Percentiles rank a stretch among this genome's conserved stretches.
Conservation (phyloP, 2,113 vertebrate genomes). For the Ptilorrhoa leucosticta region DNA sequence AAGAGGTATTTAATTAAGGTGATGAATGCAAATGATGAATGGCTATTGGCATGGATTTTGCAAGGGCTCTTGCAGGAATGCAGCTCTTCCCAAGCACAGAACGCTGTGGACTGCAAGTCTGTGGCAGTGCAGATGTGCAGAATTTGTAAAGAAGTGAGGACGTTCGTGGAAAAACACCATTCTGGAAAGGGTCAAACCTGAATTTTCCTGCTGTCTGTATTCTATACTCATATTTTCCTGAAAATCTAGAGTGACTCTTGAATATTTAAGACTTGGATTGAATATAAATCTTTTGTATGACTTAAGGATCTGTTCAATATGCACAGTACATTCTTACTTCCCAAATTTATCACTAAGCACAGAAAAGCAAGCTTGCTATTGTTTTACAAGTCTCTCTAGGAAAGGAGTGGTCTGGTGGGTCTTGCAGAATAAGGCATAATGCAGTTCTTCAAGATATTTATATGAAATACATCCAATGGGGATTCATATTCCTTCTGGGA, state of each 20-base stretch:
- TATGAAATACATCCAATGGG: background rate
- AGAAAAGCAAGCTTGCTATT: constrained; percentile 3
- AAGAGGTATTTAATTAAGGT: constrained; percentile 3
- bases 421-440: background rate
- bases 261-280: background rate
- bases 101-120: background rate
- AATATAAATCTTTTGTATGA: background rate
- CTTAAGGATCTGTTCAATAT: background rate
- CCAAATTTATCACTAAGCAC: background rate
- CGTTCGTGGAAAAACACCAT: background rate
- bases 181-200: background rate
- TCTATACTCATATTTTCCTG: background rate
- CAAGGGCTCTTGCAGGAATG: background rate
- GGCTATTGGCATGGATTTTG: background rate
- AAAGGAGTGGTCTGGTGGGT: background rate
- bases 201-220: background rate
- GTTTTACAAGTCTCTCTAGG: constrained; percentile 20
- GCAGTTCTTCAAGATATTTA: background rate
- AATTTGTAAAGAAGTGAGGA: background rate
- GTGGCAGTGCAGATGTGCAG: background rate
- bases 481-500: constrained; percentile 14
- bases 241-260: background rate
- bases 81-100: background rate
- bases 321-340: background rate
- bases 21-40: background rate